These are phyloP conservation scores for Paradisaea rubra DNA, from an alignment of 2,113 vertebrate species.

Conservation along the genomic window DNA sequence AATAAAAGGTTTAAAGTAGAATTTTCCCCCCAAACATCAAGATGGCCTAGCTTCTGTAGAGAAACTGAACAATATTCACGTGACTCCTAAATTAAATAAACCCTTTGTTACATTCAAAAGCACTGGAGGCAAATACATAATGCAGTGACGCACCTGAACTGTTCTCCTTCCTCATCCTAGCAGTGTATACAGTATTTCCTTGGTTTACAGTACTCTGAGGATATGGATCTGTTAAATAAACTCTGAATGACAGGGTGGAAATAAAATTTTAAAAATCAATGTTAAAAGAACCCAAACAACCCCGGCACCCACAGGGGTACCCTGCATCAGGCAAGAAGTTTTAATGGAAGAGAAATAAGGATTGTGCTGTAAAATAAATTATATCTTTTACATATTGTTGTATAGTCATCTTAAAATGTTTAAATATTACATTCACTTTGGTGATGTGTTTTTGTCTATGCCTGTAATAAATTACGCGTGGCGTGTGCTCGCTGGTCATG, in stretches of 20 bases:
- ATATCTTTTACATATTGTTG: slow-evolving; percentile 1
- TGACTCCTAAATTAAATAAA: slow-evolving; percentile 55
- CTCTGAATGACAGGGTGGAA: slow-evolving; percentile 19
- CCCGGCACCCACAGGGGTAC: background rate
- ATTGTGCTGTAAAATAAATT: slow-evolving; percentile 69
- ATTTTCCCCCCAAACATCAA: background rate
- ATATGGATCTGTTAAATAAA: slow-evolving; percentile 53
- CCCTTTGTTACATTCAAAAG: slow-evolving; percentile 61
- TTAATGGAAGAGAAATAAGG: background rate
- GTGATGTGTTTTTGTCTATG: background rate
- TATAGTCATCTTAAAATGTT: slow-evolving; percentile 41
- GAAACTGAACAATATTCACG: slow-evolving; percentile 28
- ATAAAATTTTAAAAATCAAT: slow-evolving; percentile 15
- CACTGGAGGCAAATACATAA: slow-evolving; percentile 28
- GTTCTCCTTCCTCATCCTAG: slow-evolving; percentile 19
- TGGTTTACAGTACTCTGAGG: slow-evolving; percentile 65
- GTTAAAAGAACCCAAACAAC: background rate
- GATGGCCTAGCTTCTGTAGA: slow-evolving; percentile 50
- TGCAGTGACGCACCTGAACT: slow-evolving; percentile 20
- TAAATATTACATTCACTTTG: slow-evolving; percentile 57
- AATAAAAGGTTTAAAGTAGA: slow-evolving; percentile 66
- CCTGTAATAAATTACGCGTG: slow-evolving; percentile 6
- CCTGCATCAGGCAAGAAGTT: background rate
- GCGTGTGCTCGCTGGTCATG: background rate
- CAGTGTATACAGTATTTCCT: slow-evolving; percentile 49